Evolutionary conservation across 2,797 vertebrate species (phyloP).

Genomic region (Cacajao melanocephalus): DNA sequence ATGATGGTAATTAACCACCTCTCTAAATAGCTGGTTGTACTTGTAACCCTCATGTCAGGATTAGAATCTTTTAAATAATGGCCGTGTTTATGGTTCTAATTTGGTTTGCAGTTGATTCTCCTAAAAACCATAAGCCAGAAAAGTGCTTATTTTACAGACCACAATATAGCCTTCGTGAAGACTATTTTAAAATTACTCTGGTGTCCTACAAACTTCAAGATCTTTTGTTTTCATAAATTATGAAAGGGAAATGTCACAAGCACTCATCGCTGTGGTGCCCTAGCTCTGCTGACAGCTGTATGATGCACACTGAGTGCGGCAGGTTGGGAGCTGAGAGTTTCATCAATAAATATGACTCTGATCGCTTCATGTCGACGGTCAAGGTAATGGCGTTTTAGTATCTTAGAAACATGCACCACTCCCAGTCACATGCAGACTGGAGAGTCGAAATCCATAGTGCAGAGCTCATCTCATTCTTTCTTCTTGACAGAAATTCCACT

Average conservation of each 20-base stretch:
- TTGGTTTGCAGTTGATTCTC: slow-evolving; percentile 63
- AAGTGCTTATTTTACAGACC: slow-evolving; percentile 51
- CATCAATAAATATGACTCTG: slow-evolving; percentile 99
- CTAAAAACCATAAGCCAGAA: slow-evolving; percentile 63
- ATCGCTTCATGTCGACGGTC: slow-evolving; percentile 98
- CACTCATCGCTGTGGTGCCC: slow-evolving; percentile 92
- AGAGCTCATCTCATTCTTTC: slow-evolving; percentile 53
- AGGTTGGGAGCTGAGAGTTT: slow-evolving; percentile 99
- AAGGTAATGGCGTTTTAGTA: slow-evolving; percentile 99
- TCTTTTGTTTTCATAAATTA: slow-evolving; percentile 98
- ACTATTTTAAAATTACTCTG: slow-evolving; percentile 68
- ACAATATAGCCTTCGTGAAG: slow-evolving; percentile 48
- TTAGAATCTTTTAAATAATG: slow-evolving; percentile 66
- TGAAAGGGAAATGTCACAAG: slow-evolving; percentile 98
- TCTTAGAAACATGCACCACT: slow-evolving; percentile 85
- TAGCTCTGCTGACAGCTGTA: slow-evolving; percentile 98
- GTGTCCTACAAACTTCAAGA: slow-evolving; percentile 79
- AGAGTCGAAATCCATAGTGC: slow-evolving; percentile 68
- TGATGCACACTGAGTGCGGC: slow-evolving; percentile 98
- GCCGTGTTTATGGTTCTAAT: slow-evolving; percentile 42
- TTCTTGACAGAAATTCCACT: slow-evolving; percentile 61
- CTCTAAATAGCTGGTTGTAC: background rate
- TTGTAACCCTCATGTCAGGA: slow-evolving; percentile 30
- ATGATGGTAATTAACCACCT: slow-evolving; percentile 42
- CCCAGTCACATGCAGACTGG: slow-evolving; percentile 39